Evolutionary conservation across 2,113 vertebrate species (phyloP).

Genomic region (Spilogale gracilis): DNA sequence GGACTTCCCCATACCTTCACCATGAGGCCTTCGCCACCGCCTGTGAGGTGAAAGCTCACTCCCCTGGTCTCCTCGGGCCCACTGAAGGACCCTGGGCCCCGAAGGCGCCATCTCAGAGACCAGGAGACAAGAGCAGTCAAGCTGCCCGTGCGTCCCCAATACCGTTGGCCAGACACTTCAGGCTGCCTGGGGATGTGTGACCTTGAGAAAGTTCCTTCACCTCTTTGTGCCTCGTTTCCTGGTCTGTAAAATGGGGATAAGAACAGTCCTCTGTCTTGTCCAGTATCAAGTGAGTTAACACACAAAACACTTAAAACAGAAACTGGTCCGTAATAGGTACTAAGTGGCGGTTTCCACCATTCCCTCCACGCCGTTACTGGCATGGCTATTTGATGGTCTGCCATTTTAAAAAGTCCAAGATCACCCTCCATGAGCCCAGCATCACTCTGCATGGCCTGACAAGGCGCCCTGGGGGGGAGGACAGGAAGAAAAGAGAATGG

Average conservation of each 20-base stretch:
- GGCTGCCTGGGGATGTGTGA: background rate
- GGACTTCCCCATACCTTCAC: too few species aligned
- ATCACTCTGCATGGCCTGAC: background rate
- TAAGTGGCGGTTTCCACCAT: background rate
- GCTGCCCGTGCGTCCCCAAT: background rate
- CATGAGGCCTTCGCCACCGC: background rate
- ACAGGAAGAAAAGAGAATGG: background rate
- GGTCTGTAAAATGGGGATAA: background rate
- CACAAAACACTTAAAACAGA: background rate
- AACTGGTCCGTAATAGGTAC: background rate
- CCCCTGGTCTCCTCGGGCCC: background rate
- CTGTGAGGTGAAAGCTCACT: too few species aligned
- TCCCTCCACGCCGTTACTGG: background rate
- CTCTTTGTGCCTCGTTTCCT: background rate
- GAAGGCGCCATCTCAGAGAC: background rate
- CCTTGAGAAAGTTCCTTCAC: background rate
- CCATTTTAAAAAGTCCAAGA: background rate
- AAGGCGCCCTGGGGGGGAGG: background rate
- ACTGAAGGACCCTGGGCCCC: background rate
- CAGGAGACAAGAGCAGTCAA: background rate
- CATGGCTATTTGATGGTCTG: rapidly evolving
- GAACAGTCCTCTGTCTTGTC: too few species aligned
- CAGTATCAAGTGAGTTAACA: too few species aligned
- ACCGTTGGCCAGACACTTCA: background rate
- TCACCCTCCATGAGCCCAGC: background rate